Evolutionary conservation across 1,140 invertebrate genomes (phyloP).

Genomic region (Pseudobourletiella spinata): DNA sequence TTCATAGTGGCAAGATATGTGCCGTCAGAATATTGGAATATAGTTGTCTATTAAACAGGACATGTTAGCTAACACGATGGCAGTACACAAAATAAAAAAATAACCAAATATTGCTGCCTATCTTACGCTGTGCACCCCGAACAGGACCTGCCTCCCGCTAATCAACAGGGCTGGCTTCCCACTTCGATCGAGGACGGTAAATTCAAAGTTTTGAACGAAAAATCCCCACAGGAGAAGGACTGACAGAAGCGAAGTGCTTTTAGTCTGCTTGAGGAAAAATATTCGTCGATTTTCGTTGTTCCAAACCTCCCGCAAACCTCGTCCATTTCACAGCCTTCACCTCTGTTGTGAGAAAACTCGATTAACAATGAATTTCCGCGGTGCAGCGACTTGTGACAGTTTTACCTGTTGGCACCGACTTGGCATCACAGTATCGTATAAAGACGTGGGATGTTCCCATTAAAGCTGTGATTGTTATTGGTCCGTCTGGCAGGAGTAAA

Average conservation of each 20-base stretch:
- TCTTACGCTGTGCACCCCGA: background rate
- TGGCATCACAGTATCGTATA: background rate
- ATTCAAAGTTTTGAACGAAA: background rate
- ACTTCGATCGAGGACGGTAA: background rate
- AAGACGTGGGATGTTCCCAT: background rate
- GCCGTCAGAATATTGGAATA: background rate
- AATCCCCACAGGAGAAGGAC: background rate
- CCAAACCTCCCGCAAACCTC: background rate
- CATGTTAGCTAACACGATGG: background rate
- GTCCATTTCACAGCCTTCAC: background rate
- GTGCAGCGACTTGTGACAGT: no score
- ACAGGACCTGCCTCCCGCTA: background rate
- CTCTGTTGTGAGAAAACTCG: no score
- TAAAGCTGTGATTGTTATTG: background rate
- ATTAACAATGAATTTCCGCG: no score
- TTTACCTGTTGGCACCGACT: background rate
- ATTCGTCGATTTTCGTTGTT: background rate
- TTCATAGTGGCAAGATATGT: background rate
- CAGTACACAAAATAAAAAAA: no score
- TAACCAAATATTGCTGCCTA: background rate
- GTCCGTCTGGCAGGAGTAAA: background rate
- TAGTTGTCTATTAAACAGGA: background rate
- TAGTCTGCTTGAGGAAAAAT: background rate
- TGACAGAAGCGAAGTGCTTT: background rate
- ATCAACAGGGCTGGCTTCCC: background rate